Evolutionary conservation across 2,888 invertebrate genomes (phyloP), one percentile per base, ranked within the genome.

Genomic region (Drosophila neotestacea): DNA sequence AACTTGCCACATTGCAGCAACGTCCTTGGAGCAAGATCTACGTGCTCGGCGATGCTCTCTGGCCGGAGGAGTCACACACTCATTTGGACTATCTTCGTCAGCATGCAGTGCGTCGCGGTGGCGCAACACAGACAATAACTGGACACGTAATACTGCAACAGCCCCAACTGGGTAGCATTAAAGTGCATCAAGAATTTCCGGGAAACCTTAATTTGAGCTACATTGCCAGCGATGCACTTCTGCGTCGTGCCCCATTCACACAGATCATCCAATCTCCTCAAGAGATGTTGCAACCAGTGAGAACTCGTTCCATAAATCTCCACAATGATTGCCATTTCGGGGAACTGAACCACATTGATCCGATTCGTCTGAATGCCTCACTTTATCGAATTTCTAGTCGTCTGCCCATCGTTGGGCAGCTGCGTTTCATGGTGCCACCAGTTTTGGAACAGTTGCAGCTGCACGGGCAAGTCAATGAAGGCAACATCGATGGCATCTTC

Each of bases 331-430:
- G 58, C 0, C 34, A 71, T 5, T 85, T 88, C 5, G 52, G 32
- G 6, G 42, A 46, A 4, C 38, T 91, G 4, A 90, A 92, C 58
- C 47, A 67, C 10, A 85, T 92, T 9, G 86, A 92, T 66, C 67
- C 90, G 3, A 4, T 56, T 4, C 79, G 82, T 4, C 78, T 92
- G 1, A 91, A 92, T 74, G 66, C 75, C 13, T 91, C 92, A 0
- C 67, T 92, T 0, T 92, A 91, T 75, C 89, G 92, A 2, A 46
- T 79, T 30, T 86, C 88, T 10, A 82, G 82, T 30, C 77, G 70
- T 0, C 32, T 39, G 11, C 70, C 88, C 1, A 77, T 92, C 0
- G 56, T 38, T 0, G 91, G 83, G 0, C 60, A 80, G 0, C 61
- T 92, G 1, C 69, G 66, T 1, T 92, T 92, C 28, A 28, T 56